phyloP scores from a whole-genome alignment of 2,888 invertebrate genomes.

The Caenorhabditis imperialis region DNA sequence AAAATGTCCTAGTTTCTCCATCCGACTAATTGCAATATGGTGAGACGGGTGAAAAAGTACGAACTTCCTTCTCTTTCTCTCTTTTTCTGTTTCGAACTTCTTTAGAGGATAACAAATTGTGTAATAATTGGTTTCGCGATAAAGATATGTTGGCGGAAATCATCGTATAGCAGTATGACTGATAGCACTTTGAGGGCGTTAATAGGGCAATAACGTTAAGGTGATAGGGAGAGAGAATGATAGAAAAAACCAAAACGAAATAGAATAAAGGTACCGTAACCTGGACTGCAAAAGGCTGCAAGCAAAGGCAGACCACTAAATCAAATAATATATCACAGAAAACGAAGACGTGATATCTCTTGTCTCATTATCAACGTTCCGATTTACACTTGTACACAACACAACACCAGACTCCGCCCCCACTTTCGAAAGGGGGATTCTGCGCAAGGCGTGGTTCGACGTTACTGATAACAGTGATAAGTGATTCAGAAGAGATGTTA shows the following conservation, averaged over 20 bases:
- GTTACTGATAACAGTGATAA: no score
- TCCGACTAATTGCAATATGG: neutral
- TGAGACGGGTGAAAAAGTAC: neutral
- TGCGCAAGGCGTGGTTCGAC: slow-evolving; percentile 21
- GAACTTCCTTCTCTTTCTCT: no score
- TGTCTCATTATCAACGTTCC: no score
- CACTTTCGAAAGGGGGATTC: neutral
- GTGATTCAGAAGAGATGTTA: no score
- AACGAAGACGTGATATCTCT: slow-evolving; percentile 8
- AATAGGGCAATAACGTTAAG: no score
- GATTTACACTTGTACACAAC: slow-evolving; percentile 46
- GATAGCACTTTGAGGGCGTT: no score
- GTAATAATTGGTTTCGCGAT: slow-evolving; percentile 15
- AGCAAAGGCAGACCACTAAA: slow-evolving; percentile 12
- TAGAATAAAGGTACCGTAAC: neutral
- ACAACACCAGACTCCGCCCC: slow-evolving; percentile 17
- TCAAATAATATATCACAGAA: slow-evolving; percentile 42
- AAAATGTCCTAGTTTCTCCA: slow-evolving; percentile 35
- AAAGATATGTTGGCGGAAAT: no score
- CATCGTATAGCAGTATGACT: no score
- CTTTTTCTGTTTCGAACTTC: no score
- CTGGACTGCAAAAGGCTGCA: neutral
- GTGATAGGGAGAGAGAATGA: neutral
- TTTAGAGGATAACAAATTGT: no score
- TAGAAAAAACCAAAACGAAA: neutral